Conservation (phyloP, 2,888 invertebrate genomes). For the Chymomyza amoena region DNA sequence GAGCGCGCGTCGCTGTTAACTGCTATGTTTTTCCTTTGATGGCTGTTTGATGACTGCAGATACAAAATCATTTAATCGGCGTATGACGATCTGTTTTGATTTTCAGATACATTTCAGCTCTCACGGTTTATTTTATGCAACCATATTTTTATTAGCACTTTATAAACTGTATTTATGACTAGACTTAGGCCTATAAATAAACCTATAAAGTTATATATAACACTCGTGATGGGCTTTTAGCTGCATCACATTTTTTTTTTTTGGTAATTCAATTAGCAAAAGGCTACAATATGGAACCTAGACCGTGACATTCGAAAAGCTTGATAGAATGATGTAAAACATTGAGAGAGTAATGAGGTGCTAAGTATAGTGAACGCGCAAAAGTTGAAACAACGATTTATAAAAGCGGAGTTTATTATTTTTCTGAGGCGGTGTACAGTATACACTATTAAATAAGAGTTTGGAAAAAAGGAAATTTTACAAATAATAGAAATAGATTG, state of each 20-base stretch:
- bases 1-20: background rate
- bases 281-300: background rate
- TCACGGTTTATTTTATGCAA: background rate
- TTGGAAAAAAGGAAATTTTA: no score
- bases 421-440: no score
- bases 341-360: background rate
- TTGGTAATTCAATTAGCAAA: conserved; percentile 36
- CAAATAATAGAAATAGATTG: no score
- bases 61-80: no score
- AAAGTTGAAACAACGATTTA: background rate
- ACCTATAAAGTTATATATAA: background rate
- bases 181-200: background rate
- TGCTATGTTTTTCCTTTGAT: background rate
- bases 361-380: background rate
- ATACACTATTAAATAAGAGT: no score
- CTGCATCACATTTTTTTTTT: conserved; percentile 10
- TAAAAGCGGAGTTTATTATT: no score
- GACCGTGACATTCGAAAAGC: background rate
- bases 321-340: background rate
- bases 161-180: background rate
- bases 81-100: background rate
- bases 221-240: conserved; percentile 16
- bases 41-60: background rate
- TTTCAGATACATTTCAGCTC: background rate
- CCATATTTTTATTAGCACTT: background rate